Evolutionary conservation across 2,113 vertebrate genomes (phyloP).

Genomic region (Corythornis cristatus): DNA sequence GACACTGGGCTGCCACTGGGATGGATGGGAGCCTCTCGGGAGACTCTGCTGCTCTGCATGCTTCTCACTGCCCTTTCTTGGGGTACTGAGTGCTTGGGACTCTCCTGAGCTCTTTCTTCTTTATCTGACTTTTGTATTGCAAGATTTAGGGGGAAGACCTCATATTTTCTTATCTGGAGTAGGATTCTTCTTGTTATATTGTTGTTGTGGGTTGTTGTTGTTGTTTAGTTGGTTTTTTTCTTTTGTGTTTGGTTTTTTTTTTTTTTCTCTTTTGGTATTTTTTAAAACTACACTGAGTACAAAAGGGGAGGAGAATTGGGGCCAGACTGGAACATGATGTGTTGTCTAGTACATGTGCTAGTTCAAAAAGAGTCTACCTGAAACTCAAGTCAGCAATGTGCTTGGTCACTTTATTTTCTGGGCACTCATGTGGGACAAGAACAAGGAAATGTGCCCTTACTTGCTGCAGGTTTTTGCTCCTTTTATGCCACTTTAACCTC

Average conservation of each 20-base stretch:
- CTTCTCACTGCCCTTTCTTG: not conserved
- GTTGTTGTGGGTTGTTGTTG: not conserved
- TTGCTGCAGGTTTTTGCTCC: not conserved
- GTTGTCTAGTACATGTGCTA: not conserved
- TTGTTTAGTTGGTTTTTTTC: not conserved
- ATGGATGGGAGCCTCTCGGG: not conserved
- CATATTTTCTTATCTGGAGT: not conserved
- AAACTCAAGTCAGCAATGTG: not conserved
- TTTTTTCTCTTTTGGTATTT: not conserved
- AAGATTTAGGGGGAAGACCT: not conserved
- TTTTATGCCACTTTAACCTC: not conserved
- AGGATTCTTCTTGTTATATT: fast-evolving
- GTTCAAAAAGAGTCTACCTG: not conserved
- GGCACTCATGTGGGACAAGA: not conserved
- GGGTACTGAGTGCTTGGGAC: not conserved
- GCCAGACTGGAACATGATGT: not conserved
- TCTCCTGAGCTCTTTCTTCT: not conserved
- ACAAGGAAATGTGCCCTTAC: not conserved
- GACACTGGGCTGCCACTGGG: not conserved
- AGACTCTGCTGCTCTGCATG: not conserved
- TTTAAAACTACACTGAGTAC: not conserved
- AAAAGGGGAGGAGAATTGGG: not conserved
- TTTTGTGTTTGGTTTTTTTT: too few species aligned
- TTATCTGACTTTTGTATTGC: not conserved
- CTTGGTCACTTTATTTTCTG: not conserved